A percentile compares a stretch with the other conserved stretches of the same genome.
Evolutionary conservation across 2,888 invertebrate species (phyloP).

Genomic region (Lamellibrachia columna): DNA sequence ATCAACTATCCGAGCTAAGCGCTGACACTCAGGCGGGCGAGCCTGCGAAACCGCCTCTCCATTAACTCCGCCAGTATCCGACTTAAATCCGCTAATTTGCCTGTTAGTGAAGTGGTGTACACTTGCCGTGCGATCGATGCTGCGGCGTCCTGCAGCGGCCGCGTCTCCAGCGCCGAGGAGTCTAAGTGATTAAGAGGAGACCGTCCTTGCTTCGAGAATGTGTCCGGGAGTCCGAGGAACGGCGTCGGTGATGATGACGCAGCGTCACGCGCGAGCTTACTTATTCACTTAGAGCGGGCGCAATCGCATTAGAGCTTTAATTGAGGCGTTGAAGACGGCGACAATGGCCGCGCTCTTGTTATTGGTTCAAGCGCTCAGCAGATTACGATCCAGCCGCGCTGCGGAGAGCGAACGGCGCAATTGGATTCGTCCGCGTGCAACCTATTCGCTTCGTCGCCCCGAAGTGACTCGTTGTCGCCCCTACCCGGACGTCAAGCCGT

Average conservation of each 20-base stretch:
- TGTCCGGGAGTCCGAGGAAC: neutral
- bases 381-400: neutral
- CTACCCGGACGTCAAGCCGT: neutral
- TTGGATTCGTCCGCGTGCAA: neutral
- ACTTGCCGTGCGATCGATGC: conserved; percentile 6
- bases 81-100: conserved; percentile 10
- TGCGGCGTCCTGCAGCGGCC: neutral
- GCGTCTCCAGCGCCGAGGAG: neutral
- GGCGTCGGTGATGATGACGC: neutral
- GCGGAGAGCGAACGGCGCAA: neutral
- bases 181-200: neutral
- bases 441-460: neutral
- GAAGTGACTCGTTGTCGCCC: neutral
- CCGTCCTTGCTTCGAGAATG: neutral
- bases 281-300: conserved; percentile 10
- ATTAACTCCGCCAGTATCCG: neutral
- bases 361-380: neutral
- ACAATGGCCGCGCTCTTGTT: neutral
- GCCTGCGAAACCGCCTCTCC: neutral
- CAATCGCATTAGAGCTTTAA: conserved; percentile 6
- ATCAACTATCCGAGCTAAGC: neutral
- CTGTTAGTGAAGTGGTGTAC: neutral
- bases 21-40: neutral
- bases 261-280: neutral
- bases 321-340: conserved; percentile 6